Evolutionary conservation across 2,888 invertebrate genomes (phyloP), one percentile per base, ranked within the genome.

Genomic region (Odontomyia ornata): DNA sequence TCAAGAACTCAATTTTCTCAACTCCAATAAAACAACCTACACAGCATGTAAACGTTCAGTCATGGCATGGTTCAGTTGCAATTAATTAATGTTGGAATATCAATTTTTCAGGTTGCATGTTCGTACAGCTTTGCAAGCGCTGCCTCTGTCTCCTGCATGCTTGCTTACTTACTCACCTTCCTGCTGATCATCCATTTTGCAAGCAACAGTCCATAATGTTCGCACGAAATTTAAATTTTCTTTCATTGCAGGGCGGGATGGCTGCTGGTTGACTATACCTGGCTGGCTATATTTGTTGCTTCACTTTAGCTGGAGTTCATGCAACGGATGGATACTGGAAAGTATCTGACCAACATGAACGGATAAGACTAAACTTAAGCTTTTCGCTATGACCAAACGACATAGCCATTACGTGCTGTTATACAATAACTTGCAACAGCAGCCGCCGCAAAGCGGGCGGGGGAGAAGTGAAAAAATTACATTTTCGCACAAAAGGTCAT

Each of bases 41-140:
- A 36, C 43, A 43, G 43, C 15, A 65, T 27, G 36, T 65, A 65
- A 65, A 36, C 65, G 36, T n/a, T 13, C 71, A 72, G 27, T 52
- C 56, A 56, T 52, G 47, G 11, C 23, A 46, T 46, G 23, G 25
- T 46, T 46, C 47, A 47, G 47, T 46, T 69, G 30, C 71, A 56
- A 52, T 72, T 52, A 72, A 52, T 72, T 36, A 36, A 5, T 52
- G 56, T 72, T 72, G 71, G 27, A 65, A 52, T 52, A 52, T 72
- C 56, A 52, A 72, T 72, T 72, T 72, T 52, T 72, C 71, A 72
- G 56, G 71, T 73, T 73, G 73, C 60, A 73, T 73, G 73, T 73
- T 23, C 15, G 73, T 73, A 7, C 15, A 47, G 69, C 46, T 67
- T 47, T n/a, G n/a, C n/a, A n/a, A n/a, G n/a, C n/a, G n/a, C 47